Conservation (phyloP, 2,888 invertebrate genomes). For the Drosophila emarginata region DNA sequence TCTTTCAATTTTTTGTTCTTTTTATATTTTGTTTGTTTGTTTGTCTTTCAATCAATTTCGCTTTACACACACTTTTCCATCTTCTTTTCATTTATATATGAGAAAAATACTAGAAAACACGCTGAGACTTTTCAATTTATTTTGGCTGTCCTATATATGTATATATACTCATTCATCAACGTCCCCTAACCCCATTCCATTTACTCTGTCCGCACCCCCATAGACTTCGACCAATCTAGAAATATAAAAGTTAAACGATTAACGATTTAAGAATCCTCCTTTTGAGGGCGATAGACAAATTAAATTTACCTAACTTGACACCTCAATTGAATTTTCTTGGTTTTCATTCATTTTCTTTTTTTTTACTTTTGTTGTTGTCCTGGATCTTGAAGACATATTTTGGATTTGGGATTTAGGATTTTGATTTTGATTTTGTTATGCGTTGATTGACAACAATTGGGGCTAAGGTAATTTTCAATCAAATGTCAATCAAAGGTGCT, state of each 20-base stretch:
- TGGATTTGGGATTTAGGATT: slow-evolving; percentile 35
- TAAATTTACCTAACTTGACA: slow-evolving; percentile 66
- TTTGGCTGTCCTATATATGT: slow-evolving; percentile 35
- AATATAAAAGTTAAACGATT: slow-evolving; percentile 38
- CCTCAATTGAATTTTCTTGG: slow-evolving; percentile 68
- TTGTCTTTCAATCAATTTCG: slow-evolving; percentile 11
- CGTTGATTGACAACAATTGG: slow-evolving; percentile 69
- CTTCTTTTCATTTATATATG: slow-evolving; percentile 41
- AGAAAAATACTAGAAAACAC: slow-evolving; percentile 38
- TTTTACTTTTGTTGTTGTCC: neutral
- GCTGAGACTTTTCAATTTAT: slow-evolving; percentile 47
- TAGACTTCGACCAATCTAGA: slow-evolving; percentile 11
- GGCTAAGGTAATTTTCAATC: slow-evolving; percentile 76
- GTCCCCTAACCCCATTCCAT: no score
- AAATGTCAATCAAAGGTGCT: slow-evolving; percentile 73
- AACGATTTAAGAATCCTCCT: slow-evolving; percentile 27
- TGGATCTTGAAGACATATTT: slow-evolving; percentile 33
- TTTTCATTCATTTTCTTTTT: neutral
- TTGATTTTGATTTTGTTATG: slow-evolving; percentile 62
- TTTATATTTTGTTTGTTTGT: neutral
- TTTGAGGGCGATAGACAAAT: slow-evolving; percentile 49
- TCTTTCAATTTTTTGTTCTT: no score
- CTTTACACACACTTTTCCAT: slow-evolving; percentile 18
- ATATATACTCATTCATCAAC: slow-evolving; percentile 58
- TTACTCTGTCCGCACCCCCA: neutral